Percentiles rank a stretch among this genome's conserved stretches.
These are phyloP conservation scores for Oreohelix idahoensis DNA, from an alignment of 1,140 invertebrate species.

Conservation along the genomic window DNA sequence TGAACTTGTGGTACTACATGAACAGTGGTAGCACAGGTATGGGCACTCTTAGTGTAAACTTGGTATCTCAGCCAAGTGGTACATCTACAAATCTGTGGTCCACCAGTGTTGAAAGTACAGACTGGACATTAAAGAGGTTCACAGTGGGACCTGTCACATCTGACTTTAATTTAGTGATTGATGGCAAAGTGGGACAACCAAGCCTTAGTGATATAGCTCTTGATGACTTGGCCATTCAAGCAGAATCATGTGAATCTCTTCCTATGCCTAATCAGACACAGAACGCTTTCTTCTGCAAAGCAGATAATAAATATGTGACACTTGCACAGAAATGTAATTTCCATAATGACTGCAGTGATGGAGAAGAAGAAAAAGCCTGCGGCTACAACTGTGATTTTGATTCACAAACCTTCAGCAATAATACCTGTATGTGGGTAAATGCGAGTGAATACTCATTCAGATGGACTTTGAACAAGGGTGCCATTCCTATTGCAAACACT, in stretches of 20 bases:
- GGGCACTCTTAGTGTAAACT: conserved; percentile 46
- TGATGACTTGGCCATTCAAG: conserved; percentile 58
- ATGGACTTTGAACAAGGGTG: conserved; percentile 59
- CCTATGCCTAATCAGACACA: conserved; percentile 25
- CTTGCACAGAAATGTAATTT: conserved; percentile 65
- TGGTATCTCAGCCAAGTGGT: conserved; percentile 49
- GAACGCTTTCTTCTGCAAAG: conserved; percentile 41
- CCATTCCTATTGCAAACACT: conserved; percentile 76
- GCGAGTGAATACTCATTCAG: conserved; percentile 51
- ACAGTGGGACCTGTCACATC: conserved; percentile 51
- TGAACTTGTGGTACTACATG: conserved; percentile 84
- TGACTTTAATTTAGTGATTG: conserved; percentile 55
- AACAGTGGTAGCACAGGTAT: conserved; percentile 62
- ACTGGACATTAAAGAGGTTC: conserved; percentile 47
- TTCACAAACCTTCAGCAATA: conserved; percentile 29
- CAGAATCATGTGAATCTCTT: conserved; percentile 43
- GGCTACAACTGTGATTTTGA: conserved; percentile 69
- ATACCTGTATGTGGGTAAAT: conserved; percentile 62
- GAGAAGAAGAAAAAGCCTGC: conserved; percentile 65
- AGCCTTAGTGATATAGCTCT: conserved; percentile 62
- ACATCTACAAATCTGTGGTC: conserved; percentile 56
- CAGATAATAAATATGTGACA: conserved; percentile 54
- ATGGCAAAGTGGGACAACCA: conserved; percentile 54
- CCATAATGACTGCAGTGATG: conserved; percentile 60
- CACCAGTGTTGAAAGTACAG: conserved; percentile 70